phyloP scores from a whole-genome alignment of 1,140 invertebrate species.

The Propsilocerus akamusi region DNA sequence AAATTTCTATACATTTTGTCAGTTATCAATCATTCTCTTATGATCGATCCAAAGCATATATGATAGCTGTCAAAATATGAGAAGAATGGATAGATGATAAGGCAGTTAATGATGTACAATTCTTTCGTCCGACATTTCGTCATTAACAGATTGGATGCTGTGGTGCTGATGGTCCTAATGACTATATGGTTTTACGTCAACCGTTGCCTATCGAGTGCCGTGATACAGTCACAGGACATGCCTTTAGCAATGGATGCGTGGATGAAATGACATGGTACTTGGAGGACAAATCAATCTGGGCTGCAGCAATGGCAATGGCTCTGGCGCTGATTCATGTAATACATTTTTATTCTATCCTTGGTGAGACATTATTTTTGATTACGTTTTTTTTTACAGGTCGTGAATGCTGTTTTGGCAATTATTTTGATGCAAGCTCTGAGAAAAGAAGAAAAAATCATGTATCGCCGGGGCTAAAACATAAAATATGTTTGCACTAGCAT shows the following conservation, averaged over 20 bases:
- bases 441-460: slow-evolving; percentile 38
- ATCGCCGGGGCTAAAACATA: no score
- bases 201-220: slow-evolving; percentile 63
- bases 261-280: slow-evolving; percentile 71
- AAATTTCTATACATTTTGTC: no score
- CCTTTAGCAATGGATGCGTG: slow-evolving; percentile 70
- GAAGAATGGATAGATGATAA: no score
- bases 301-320: slow-evolving; percentile 55
- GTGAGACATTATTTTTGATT: slow-evolving; percentile 11
- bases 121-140: slow-evolving; percentile 5
- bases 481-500: neutral
- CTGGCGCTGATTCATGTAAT: slow-evolving; percentile 53
- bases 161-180: slow-evolving; percentile 60
- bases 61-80: no score
- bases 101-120: neutral
- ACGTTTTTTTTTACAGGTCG: slow-evolving; percentile 29
- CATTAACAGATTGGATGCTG: slow-evolving; percentile 59
- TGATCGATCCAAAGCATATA: no score
- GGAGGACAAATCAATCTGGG: slow-evolving; percentile 61
- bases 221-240: slow-evolving; percentile 71
- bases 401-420: slow-evolving; percentile 42
- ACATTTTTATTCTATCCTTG: slow-evolving; percentile 2
- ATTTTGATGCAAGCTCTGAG: slow-evolving; percentile 47
- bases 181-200: slow-evolving; percentile 54
- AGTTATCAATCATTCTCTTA: no score